Base-by-base conservation (phyloP, 1,140 invertebrate species). In the Phymorhynchus buccinoides region DNA sequence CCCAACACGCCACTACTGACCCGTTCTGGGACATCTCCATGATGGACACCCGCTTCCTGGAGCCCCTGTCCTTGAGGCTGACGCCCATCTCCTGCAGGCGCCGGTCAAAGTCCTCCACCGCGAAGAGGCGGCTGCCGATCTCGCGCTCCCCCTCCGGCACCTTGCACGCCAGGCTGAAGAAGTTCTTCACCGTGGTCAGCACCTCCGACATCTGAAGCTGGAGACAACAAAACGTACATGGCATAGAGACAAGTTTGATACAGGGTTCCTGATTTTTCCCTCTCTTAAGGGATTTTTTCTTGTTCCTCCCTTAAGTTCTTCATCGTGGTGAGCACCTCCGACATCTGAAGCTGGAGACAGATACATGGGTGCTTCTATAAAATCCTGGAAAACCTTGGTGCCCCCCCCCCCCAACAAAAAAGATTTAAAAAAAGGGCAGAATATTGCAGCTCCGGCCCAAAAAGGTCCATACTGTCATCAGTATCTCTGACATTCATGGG, bases 141-240 rank as follows among this genome's bases (percentile, higher is more conserved):
- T 41, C 88, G 42, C 93, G 90, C 81, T 94, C 92, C 37, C 90
- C 89, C 14, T 88, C 88, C n/a, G 88, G 85, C 22, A 88, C 86
- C 2, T 96, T 96, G n/a, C 96, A 96, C 18, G 99, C 95, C 87
- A 97, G 96, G 87, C 96, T 95, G 95, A 99, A 99, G 92, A 98
- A 98, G 91, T 96, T 96, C 89, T 98, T 96, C 27, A 97, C 96
- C 90, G 97, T 95, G 94, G 97, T 97, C 90, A 99, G 98, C 86
- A 99, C 98, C 94, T 99, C 98, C 2, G 98, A 99, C 84, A 99
- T 94, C 95, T 99, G 98, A 84, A 99, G 95, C 97, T 99, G 93
- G 12, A 14, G 48, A 52, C 48, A 9, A 52, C n/a, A n/a, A n/a
- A n/a, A n/a, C n/a, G n/a, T n/a, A n/a, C n/a, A n/a, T n/a, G n/a